Evolutionary conservation across 2,888 invertebrate genomes (phyloP), one percentile per base, ranked within the genome.

Genomic region (Calliphora vomitoria): DNA sequence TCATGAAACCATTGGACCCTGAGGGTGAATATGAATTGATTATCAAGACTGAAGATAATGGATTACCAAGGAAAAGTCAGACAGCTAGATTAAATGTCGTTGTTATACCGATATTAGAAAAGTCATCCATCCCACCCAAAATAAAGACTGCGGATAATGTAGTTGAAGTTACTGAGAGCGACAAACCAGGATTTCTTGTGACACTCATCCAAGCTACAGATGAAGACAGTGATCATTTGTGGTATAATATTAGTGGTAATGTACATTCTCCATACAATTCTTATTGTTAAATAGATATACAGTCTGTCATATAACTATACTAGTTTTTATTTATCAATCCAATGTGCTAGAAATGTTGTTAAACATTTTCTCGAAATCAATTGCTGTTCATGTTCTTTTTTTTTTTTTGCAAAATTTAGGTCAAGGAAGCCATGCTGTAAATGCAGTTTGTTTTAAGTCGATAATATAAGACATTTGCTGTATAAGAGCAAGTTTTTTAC

Each of bases 211-310:
- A 97, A 91, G 98, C 98, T 8, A 94, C 95, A 58, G 98, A 99
- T 94, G 96, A 96, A 78, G 98, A 99, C 92, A 96, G 96, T 64
- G 98, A 98, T 92, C 95, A 96, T 85, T 94, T 99, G 89, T 99
- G 98, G 97, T 99, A 97, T 94, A 97, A 97, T 91, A 98, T 99
- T 89, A 95, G 96, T 85, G 97, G 97, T 97, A 93, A 94, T 96
- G 15, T 69, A 44, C 1, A 76, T 25, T 58, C 15, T n/a, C 1
- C 1, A 11, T 11, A 50, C 50, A n/a, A 1, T 50, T 15, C 0
- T 50, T 44, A 11, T 11, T 35, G 4, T 6, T 6, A 35, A 4
- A 35, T 35, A 35, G 6, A 35, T 6, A 35, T 35, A n/a, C n/a
- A 25, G 25, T 25, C 25, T 25, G 1, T 25, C 25, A 25, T 1